phyloP scores from a whole-genome alignment of 2,888 invertebrate species.

The Escarpia spicata region DNA sequence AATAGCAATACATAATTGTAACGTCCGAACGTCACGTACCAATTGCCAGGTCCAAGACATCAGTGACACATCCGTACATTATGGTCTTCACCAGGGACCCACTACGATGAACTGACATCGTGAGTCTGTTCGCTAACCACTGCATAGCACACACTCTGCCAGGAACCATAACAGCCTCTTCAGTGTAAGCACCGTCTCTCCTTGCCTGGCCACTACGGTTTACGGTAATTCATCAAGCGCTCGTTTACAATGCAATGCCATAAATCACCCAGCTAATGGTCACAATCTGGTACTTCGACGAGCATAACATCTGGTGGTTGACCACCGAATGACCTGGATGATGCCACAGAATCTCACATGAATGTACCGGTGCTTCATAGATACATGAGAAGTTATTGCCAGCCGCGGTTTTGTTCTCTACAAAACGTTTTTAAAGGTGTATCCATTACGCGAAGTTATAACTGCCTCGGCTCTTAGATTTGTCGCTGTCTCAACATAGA shows the following conservation, averaged over 20 bases:
- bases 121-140: not conserved
- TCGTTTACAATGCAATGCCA: not conserved
- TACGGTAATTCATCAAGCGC: not conserved
- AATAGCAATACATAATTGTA: no score
- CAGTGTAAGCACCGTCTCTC: not conserved
- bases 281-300: not conserved
- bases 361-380: not conserved
- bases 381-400: not conserved
- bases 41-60: not conserved
- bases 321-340: not conserved
- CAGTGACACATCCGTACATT: not conserved
- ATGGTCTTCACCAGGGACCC: not conserved
- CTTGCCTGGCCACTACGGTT: not conserved
- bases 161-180: not conserved
- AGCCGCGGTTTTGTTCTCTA: not conserved
- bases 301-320: not conserved
- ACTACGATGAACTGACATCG: not conserved
- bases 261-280: not conserved
- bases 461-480: no score
- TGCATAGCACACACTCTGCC: not conserved
- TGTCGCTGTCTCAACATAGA: no score
- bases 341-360: not conserved
- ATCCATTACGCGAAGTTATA: no score
- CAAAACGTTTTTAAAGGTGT: not conserved
- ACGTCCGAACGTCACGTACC: not conserved